phyloP scores from a whole-genome alignment of 1,140 invertebrate genomes.

The Agrilus planipennis region DNA sequence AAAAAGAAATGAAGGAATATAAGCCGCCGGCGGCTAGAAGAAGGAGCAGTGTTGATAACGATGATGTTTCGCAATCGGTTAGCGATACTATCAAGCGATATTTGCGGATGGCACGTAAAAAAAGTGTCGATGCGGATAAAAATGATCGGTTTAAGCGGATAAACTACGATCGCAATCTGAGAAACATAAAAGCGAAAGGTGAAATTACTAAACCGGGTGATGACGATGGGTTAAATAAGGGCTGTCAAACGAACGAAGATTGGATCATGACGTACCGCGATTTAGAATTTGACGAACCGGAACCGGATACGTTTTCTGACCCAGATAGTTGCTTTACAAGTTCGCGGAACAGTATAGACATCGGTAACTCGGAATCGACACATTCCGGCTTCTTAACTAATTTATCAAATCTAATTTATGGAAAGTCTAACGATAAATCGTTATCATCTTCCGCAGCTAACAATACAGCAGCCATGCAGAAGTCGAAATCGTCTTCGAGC shows the following conservation, averaged over 20 bases:
- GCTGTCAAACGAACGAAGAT: constrained; percentile 59
- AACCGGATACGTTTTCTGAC: too few relatives aligned
- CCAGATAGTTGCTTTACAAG: constrained; percentile 37
- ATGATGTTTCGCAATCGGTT: constrained; percentile 73
- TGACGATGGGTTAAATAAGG: constrained; percentile 56
- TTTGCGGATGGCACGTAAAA: constrained; percentile 71
- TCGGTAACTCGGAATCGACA: constrained; percentile 31
- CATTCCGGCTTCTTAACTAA: constrained; percentile 49
- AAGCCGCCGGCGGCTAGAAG: constrained; percentile 36
- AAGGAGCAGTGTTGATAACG: constrained; percentile 63
- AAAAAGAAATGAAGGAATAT: constrained; percentile 27
- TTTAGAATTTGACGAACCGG: constrained; percentile 24
- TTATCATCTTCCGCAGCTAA: constrained; percentile 40
- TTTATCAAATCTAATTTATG: constrained; percentile 51
- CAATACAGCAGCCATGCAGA: constrained; percentile 60
- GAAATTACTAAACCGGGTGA: constrained; percentile 61
- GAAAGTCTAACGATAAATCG: constrained; percentile 35
- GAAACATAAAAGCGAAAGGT: constrained; percentile 70
- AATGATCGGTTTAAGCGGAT: constrained; percentile 73
- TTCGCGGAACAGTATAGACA: constrained; percentile 42
- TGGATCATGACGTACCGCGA: constrained; percentile 47
- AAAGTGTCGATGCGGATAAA: constrained; percentile 68
- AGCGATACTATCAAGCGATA: constrained; percentile 76
- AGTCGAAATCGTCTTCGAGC: constrained; percentile 74
- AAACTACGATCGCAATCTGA: constrained; percentile 73